Conservation (phyloP, 2,888 invertebrate genomes). For the Tiliacea citrago region DNA sequence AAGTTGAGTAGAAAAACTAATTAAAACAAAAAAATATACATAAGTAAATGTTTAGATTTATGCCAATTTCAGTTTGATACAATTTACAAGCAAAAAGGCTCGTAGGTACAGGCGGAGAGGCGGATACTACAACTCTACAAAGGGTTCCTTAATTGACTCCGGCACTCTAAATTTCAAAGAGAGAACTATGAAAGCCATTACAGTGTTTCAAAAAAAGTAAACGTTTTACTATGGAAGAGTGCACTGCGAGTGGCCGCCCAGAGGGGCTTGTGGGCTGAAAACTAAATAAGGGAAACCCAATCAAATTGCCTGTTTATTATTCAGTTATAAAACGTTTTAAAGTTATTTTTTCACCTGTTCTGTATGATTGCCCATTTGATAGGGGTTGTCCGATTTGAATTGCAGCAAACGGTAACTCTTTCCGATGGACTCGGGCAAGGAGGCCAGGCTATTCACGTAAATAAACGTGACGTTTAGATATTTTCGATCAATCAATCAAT, state of each 20-base stretch:
- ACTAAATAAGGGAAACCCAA: background rate
- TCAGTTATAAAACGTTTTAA: background rate
- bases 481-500: too few species aligned
- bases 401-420: background rate
- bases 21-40: background rate
- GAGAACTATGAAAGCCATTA: background rate
- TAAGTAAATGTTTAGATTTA: background rate
- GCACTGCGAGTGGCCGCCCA: too few species aligned
- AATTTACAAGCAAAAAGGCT: background rate
- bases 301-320: background rate
- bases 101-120: background rate
- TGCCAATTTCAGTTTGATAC: background rate
- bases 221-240: background rate
- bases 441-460: background rate
- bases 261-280: background rate
- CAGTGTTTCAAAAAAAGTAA: background rate
- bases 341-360: background rate
- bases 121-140: background rate
- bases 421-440: background rate
- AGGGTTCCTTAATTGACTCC: background rate
- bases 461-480: background rate
- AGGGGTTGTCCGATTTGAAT: background rate
- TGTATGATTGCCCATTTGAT: background rate
- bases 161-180: background rate
- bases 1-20: background rate